Evolutionary conservation across 2,888 invertebrate genomes (phyloP).

Genomic region (Callosobruchus maculatus): DNA sequence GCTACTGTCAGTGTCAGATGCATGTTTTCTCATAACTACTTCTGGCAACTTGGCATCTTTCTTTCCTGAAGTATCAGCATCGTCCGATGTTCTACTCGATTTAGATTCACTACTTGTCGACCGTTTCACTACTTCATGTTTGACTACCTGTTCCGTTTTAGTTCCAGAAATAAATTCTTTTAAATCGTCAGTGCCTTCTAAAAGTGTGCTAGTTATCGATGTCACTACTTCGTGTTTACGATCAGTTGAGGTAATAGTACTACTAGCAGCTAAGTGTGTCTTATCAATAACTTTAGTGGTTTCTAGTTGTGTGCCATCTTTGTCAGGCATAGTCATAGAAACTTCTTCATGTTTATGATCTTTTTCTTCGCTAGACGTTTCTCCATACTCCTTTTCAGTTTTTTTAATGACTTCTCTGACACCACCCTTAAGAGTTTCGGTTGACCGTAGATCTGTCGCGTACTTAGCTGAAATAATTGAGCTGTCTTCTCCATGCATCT

Average conservation of each 20-base stretch:
- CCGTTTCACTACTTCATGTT: slow-evolving; percentile 39
- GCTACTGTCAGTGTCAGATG: slow-evolving; percentile 44
- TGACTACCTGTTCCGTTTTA: slow-evolving; percentile 22
- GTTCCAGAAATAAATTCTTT: slow-evolving; percentile 19
- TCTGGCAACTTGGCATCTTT: slow-evolving; percentile 31
- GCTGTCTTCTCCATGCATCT: slow-evolving; percentile 9
- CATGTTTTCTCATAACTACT: slow-evolving; percentile 44
- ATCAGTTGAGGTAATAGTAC: slow-evolving; percentile 24
- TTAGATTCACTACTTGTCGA: slow-evolving; percentile 51
- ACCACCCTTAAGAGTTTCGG: slow-evolving; percentile 18
- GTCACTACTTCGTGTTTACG: slow-evolving; percentile 29
- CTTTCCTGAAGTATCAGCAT: slow-evolving; percentile 19
- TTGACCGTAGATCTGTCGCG: slow-evolving; percentile 14
- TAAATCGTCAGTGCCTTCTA: slow-evolving; percentile 21
- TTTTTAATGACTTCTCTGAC: slow-evolving; percentile 27
- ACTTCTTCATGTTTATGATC: slow-evolving; percentile 23
- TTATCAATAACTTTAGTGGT: slow-evolving; percentile 26
- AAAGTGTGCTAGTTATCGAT: slow-evolving; percentile 23
- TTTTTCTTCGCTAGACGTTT: slow-evolving; percentile 22
- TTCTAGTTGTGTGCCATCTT: slow-evolving; percentile 30
- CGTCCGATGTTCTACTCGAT: slow-evolving; percentile 35
- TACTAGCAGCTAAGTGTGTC: slow-evolving; percentile 22
- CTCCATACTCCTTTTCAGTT: slow-evolving; percentile 28
- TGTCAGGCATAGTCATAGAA: slow-evolving; percentile 32
- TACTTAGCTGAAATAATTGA: slow-evolving; percentile 18